Conservation (phyloP, 2,797 vertebrate species). For the Crocodylus rhombifer region DNA sequence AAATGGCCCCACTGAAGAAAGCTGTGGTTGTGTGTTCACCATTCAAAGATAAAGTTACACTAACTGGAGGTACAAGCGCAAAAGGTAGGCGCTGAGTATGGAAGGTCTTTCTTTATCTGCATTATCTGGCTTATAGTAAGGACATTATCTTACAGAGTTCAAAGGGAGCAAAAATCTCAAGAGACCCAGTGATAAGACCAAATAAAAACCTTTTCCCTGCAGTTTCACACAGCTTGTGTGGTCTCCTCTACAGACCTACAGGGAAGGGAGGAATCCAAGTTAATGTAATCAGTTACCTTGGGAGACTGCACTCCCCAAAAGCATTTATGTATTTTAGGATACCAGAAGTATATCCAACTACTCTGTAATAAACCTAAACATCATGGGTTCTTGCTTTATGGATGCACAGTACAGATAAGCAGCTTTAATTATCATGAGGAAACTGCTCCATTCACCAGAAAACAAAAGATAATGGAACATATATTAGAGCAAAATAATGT, state of each 20-base stretch:
- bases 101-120: not conserved
- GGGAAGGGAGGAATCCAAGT: not conserved
- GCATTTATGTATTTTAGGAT: not conserved
- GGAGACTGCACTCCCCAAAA: not conserved
- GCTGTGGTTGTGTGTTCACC: not conserved
- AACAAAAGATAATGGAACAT: not conserved
- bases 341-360: not conserved
- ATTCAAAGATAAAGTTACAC: not conserved
- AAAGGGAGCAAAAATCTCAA: not conserved
- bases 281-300: not conserved
- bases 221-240: not conserved
- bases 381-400: not conserved
- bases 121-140: not conserved
- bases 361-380: not conserved
- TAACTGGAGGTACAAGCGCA: not conserved
- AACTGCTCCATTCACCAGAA: not conserved
- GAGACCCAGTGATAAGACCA: not conserved
- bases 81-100: not conserved
- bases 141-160: not conserved
- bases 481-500: not conserved
- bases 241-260: not conserved
- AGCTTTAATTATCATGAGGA: not conserved
- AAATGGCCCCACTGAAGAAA: not conserved
- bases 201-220: not conserved
- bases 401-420: not conserved